Percentiles rank a stretch among this genome's conserved stretches.
These are phyloP conservation scores for Saimiri boliviensis DNA, from an alignment of 2,113 vertebrate species.

Conservation along the genomic window DNA sequence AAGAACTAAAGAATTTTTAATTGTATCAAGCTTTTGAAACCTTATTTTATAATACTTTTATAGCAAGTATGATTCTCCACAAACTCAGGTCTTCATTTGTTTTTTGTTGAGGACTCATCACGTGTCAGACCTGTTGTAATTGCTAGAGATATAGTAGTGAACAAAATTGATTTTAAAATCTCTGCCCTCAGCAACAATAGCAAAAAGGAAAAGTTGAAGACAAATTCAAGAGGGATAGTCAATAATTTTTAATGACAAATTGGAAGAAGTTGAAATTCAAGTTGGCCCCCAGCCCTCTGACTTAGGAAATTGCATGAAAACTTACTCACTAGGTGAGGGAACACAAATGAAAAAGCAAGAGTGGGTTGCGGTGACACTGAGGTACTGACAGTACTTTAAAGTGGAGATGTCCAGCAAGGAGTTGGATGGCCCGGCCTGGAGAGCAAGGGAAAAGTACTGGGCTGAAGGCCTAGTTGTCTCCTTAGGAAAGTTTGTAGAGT, in stretches of 20 bases:
- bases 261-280: neutral
- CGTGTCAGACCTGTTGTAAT: neutral
- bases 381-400: neutral
- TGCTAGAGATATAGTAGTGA: neutral
- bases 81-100: neutral
- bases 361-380: neutral
- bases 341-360: neutral
- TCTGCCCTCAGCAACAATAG: neutral
- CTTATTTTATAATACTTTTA: conserved; percentile 6
- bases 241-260: neutral
- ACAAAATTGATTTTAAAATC: conserved; percentile 9
- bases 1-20: conserved; percentile 51
- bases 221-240: neutral
- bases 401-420: neutral
- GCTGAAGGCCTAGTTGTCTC: neutral
- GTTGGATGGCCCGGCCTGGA: neutral
- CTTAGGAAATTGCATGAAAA: neutral
- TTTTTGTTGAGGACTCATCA: conserved; percentile 9
- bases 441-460: neutral
- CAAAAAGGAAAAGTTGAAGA: neutral
- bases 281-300: neutral
- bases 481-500: neutral
- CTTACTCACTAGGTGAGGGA: neutral
- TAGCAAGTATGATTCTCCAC: neutral
- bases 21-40: conserved; percentile 21